Evolutionary conservation across 2,888 invertebrate species (phyloP).

Genomic region (Endomychus coccineus): DNA sequence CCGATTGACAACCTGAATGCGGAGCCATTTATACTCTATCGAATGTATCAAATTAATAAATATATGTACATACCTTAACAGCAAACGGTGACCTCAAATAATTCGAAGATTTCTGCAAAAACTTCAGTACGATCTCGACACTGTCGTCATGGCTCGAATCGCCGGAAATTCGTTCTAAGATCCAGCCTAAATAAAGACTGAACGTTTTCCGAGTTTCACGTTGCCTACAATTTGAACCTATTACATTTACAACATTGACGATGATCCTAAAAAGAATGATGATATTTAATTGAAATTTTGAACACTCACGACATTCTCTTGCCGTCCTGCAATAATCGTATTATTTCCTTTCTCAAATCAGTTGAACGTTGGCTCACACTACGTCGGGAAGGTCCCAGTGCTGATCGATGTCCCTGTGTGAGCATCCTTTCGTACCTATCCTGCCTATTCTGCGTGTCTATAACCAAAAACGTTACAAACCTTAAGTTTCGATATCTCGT

Average conservation of each 20-base stretch:
- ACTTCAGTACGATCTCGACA: slow-evolving; percentile 64
- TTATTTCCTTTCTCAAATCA: slow-evolving; percentile 38
- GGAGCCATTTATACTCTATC: too few relatives aligned
- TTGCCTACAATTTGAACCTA: slow-evolving; percentile 43
- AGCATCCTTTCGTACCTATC: slow-evolving; percentile 42
- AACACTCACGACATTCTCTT: slow-evolving; percentile 57
- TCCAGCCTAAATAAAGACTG: slow-evolving; percentile 66
- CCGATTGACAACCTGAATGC: too few relatives aligned
- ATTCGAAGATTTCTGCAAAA: slow-evolving; percentile 65
- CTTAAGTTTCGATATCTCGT: too few relatives aligned
- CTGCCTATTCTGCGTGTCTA: too few relatives aligned
- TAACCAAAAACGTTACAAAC: too few relatives aligned
- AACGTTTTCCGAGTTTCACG: slow-evolving; percentile 71
- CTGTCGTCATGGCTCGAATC: slow-evolving; percentile 50
- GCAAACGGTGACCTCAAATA: slow-evolving; percentile 63
- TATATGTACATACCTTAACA: slow-evolving; percentile 55
- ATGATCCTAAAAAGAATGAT: not conserved
- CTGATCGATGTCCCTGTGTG: slow-evolving; percentile 37
- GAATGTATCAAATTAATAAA: too few relatives aligned
- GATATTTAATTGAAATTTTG: slow-evolving; percentile 5
- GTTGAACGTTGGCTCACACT: slow-evolving; percentile 29
- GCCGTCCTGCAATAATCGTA: slow-evolving; percentile 55
- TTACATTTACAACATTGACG: not conserved
- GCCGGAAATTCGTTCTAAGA: slow-evolving; percentile 60
- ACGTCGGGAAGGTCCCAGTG: slow-evolving; percentile 38